A percentile compares a stretch with the other conserved stretches of the same genome.
These are phyloP conservation scores for Neoitamus cyanurus DNA, from an alignment of 2,888 invertebrate species.

Conservation along the genomic window DNA sequence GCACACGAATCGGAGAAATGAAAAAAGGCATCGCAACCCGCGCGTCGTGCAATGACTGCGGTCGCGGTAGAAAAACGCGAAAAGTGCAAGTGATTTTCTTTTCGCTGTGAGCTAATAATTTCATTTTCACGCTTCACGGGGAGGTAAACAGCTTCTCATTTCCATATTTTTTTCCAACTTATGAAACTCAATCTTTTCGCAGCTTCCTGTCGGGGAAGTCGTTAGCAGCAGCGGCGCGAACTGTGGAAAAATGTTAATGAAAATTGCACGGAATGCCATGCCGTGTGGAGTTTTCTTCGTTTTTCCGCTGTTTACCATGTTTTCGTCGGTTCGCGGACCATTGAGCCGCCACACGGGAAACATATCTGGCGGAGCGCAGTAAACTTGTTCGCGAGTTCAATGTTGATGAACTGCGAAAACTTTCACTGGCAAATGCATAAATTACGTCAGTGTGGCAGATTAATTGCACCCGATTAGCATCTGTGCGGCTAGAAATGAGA, in stretches of 20 bases:
- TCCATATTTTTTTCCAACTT: neutral
- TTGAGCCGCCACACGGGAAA: neutral
- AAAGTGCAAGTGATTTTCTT: constrained; percentile 1
- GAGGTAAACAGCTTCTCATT: neutral
- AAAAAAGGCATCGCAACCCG: neutral
- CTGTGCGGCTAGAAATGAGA: neutral
- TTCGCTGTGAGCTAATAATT: neutral
- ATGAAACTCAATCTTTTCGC: neutral
- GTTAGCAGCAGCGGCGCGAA: neutral
- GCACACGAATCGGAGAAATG: neutral
- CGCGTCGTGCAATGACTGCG: neutral
- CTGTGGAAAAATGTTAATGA: neutral
- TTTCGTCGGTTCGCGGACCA: neutral
- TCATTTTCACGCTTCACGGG: neutral
- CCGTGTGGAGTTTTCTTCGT: neutral
- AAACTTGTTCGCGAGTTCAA: constrained; percentile 15
- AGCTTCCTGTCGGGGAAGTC: constrained; percentile 1
- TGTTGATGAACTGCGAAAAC: constrained; percentile 21
- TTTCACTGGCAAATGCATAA: neutral
- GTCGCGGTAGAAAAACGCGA: neutral
- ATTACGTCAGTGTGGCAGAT: neutral
- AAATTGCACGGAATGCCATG: neutral
- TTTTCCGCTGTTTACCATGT: neutral
- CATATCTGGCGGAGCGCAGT: neutral
- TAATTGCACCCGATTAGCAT: constrained; percentile 2